These are phyloP conservation scores for Drosophila ustulata DNA, from an alignment of 2,888 invertebrate genomes.

Conservation along the genomic window DNA sequence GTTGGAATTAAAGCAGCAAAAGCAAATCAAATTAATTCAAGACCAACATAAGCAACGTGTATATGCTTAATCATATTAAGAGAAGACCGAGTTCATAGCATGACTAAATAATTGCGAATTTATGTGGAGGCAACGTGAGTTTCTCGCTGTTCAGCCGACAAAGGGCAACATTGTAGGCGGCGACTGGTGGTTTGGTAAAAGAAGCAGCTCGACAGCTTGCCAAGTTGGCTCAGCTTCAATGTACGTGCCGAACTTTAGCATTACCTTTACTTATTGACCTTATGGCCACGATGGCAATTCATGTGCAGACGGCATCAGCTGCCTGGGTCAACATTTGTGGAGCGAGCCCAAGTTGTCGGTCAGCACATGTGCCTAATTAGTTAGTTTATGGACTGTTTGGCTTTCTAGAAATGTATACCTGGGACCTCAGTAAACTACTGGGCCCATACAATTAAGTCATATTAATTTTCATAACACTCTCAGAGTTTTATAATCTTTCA, in stretches of 20 bases:
- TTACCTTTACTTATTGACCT: constrained; percentile 60
- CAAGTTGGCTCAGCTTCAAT: neutral
- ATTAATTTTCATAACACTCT: neutral
- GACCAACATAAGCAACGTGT: constrained; percentile 28
- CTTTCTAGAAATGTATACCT: neutral
- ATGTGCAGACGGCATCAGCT: constrained; percentile 21
- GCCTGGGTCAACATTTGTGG: constrained; percentile 63
- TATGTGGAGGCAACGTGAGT: constrained; percentile 46
- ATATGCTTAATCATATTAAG: constrained; percentile 12
- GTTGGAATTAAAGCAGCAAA: neutral
- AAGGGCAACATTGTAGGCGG: constrained; percentile 17
- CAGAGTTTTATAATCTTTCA: neutral
- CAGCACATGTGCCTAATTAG: constrained; percentile 61
- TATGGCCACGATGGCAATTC: constrained; percentile 12
- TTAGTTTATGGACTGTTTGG: constrained; percentile 40
- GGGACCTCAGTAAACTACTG: neutral
- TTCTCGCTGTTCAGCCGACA: neutral
- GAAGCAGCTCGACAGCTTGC: constrained; percentile 3
- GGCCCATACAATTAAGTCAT: constrained; percentile 1
- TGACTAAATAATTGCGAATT: constrained; percentile 73
- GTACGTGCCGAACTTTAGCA: constrained; percentile 55
- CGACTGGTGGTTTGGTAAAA: constrained; percentile 6
- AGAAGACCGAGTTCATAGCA: constrained; percentile 49
- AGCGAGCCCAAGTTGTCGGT: constrained; percentile 48
- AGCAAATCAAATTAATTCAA: constrained; percentile 47